These are phyloP conservation scores for Mus musculus DNA, from an alignment of 2,113 vertebrate genomes.

Conservation along the genomic window GRCm39 chr11:68009501-68010000, in stretches of 20 bases:
- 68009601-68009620: not conserved
- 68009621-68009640: not conserved
- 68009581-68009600: constrained; percentile 27
- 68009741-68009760: not conserved
- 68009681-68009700: not conserved
- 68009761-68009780: not conserved
- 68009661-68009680: rapidly evolving
- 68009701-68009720: not conserved
- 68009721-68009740: not conserved
- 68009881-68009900: not conserved
- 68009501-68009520: not conserved
- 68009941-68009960: constrained; percentile 62
- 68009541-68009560: not conserved
- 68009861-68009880: constrained; percentile 51
- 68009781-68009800: not conserved
- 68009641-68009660: not conserved
- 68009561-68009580: not conserved
- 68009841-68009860: constrained; percentile 40
- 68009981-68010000: constrained; percentile 74
- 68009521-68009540: not conserved
- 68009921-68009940: constrained; percentile 56
- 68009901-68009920: constrained; percentile 56
- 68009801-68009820: not conserved
- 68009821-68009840: not conserved
- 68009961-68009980: constrained; percentile 70